Base-by-base conservation (phyloP, 2,797 vertebrate species). In the Anguilla megastoma region DNA sequence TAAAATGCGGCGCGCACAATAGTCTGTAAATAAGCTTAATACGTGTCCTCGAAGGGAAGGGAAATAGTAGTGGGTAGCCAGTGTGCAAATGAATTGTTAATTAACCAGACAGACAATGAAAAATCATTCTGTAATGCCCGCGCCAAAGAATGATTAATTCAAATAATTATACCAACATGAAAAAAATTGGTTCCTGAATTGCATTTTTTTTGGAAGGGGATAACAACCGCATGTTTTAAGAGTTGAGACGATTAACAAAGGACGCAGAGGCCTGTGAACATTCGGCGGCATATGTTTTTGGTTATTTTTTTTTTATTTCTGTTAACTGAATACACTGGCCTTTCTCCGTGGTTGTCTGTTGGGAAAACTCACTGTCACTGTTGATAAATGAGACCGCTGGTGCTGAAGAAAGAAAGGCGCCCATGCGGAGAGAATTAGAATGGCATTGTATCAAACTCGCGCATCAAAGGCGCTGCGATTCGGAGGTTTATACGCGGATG, bases 321-420 rank as follows among this genome's bases (percentile, higher is more conserved):
- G 86, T 91, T 90, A 90, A 90, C 91, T 93, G 90, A 93, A 92
- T 91, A 91, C 90, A 91, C 89, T 89, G 89, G 89, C 92, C 90
- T 92, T 91, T 85, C 88, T 80, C 86, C 89, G 58, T 54, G 89
- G 86, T 41, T 90, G 88, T 88, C 86, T 88, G 89, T 84, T 89
- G 83, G 71, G 66, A 91, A 93, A 88, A 71, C 87, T 80, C 74
- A 63, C 50, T 90, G 93, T 93, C 93, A 92, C 86, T 86, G 89
- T 90, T 93, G 92, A 94, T 93, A 90, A 94, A 94, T 91, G 89
- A 90, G 88, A 90, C 84, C 74, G 30, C 87, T 86, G 88, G 85
- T 84, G 85, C 88, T 56, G 60, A 71, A 89, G 76, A 83, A 90
- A 89, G 86, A 85, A 85, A 89, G 2, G 27, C 86, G 88, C 86